phyloP scores from a whole-genome alignment of 2,797 vertebrate genomes.

The Menidia menidia region DNA sequence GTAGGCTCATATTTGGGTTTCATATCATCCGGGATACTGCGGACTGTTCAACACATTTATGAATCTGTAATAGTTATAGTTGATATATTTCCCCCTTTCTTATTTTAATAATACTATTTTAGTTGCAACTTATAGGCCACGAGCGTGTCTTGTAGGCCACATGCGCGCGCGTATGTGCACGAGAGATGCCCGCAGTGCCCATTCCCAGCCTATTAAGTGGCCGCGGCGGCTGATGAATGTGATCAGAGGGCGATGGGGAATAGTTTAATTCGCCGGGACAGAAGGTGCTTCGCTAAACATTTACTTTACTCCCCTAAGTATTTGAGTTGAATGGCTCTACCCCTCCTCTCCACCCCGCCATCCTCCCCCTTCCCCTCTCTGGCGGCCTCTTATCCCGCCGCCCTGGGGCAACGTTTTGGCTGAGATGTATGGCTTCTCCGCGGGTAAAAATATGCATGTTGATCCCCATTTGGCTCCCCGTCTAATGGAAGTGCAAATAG shows the following conservation, averaged over 20 bases:
- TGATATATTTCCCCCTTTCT: no score
- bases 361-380: constrained; percentile 61
- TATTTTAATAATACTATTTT: no score
- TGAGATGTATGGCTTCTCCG: constrained; percentile 89
- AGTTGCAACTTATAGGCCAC: no score
- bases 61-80: no score
- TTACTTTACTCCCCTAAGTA: constrained; percentile 86
- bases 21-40: no score
- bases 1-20: no score
- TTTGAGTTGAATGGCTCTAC: constrained; percentile 80
- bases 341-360: constrained; percentile 8
- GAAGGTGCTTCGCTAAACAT: constrained; percentile 84
- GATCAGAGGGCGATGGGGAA: constrained; percentile 84
- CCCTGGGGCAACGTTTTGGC: constrained; percentile 87
- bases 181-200: constrained; percentile 71
- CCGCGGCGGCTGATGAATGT: constrained; percentile 81
- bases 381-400: constrained; percentile 82
- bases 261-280: constrained; percentile 85
- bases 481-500: constrained; percentile 94
- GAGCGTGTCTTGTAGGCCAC: background rate
- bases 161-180: constrained; percentile 24
- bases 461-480: constrained; percentile 90
- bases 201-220: constrained; percentile 81
- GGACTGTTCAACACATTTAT: no score
- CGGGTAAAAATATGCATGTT: constrained; percentile 89